Percentiles rank a stretch among this genome's conserved stretches.
phyloP scores from a whole-genome alignment of 2,888 invertebrate species.

The Campoplex nolae region DNA sequence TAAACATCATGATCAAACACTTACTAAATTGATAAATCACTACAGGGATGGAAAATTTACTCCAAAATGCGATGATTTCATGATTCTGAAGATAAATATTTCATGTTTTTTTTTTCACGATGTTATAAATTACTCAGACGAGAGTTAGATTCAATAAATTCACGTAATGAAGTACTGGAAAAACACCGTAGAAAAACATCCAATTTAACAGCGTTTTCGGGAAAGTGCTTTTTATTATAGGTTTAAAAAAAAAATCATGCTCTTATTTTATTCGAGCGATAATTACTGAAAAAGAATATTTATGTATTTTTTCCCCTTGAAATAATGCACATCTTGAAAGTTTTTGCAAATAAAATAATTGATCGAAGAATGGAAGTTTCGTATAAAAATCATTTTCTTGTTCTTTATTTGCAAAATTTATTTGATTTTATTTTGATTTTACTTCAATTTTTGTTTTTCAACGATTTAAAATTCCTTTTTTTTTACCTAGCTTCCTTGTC shows the following conservation, averaged over 20 bases:
- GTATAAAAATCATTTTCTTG: no score
- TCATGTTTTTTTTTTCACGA: neutral
- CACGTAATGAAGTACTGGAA: neutral
- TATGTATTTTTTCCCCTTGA: no score
- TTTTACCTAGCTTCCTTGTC: constrained; percentile 92
- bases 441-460: no score
- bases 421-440: no score
- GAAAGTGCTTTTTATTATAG: no score
- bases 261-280: neutral
- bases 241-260: neutral
- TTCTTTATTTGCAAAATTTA: no score
- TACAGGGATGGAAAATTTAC: constrained; percentile 15
- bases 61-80: neutral
- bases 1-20: constrained; percentile 2
- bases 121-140: neutral
- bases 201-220: neutral
- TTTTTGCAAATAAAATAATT: no score
- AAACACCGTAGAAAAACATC: neutral
- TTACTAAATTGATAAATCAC: constrained; percentile 24
- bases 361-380: no score
- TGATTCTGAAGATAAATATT: neutral
- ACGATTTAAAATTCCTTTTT: neutral
- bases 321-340: no score
- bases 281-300: no score
- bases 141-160: neutral